phyloP scores from a whole-genome alignment of 2,888 invertebrate genomes.

The Beris morrisii region DNA sequence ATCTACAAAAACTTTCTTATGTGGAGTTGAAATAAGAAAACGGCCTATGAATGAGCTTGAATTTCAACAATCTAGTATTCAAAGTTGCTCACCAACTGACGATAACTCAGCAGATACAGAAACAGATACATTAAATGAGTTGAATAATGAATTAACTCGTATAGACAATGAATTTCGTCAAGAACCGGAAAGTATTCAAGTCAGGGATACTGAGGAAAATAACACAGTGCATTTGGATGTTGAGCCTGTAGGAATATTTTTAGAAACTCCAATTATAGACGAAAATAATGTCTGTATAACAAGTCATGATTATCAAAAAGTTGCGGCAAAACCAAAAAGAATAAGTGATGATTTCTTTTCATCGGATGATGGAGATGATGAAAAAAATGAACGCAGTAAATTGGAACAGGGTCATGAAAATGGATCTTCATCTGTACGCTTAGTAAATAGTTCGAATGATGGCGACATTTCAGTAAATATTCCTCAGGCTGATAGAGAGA shows the following conservation, averaged over 20 bases:
- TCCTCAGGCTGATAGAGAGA: neutral
- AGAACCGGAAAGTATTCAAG: too few relatives aligned
- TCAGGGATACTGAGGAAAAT: neutral
- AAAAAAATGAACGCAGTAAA: conserved; percentile 10
- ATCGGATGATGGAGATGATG: conserved; percentile 43
- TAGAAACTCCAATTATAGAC: conserved; percentile 55
- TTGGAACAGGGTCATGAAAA: too few relatives aligned
- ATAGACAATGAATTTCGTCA: too few relatives aligned
- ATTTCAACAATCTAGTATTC: too few relatives aligned
- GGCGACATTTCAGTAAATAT: conserved; percentile 14
- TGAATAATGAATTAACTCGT: too few relatives aligned
- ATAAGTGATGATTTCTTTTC: conserved; percentile 54
- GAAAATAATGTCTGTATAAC: conserved; percentile 45
- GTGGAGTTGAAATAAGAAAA: conserved; percentile 18
- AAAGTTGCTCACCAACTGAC: conserved; percentile 8
- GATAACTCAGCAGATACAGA: neutral
- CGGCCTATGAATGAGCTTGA: neutral
- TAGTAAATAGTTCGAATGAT: conserved; percentile 18
- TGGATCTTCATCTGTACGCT: too few relatives aligned
- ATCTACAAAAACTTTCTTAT: conserved; percentile 25
- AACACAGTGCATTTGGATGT: conserved; percentile 31
- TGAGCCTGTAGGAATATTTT: conserved; percentile 50
- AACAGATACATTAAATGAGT: conserved; percentile 17
- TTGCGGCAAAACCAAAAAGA: conserved; percentile 51
- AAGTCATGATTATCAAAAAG: conserved; percentile 29